Percentiles rank a stretch among this genome's conserved stretches.
Evolutionary conservation across 2,888 invertebrate genomes (phyloP).

Genomic region (Xylocampa areola): DNA sequence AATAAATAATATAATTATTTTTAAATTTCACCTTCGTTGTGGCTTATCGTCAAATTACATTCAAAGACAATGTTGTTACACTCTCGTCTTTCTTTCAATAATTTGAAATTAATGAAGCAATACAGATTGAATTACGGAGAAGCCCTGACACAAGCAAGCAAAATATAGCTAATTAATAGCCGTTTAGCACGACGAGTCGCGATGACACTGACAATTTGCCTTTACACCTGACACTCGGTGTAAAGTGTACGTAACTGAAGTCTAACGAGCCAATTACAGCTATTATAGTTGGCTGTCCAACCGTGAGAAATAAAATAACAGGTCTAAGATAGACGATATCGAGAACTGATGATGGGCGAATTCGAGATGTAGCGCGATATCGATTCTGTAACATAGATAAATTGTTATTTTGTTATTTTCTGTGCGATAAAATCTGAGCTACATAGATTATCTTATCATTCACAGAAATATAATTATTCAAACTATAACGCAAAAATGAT

Average conservation of each 20-base stretch:
- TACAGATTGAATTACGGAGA: constrained; percentile 19
- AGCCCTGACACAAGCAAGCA: constrained; percentile 16
- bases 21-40: constrained; percentile 1
- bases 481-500: not conserved
- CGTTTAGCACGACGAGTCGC: constrained; percentile 28
- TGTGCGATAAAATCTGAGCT: constrained; percentile 36
- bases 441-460: constrained; percentile 39
- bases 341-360: constrained; percentile 31
- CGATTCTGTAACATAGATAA: constrained; percentile 25
- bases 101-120: constrained; percentile 29
- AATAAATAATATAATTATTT: constrained; percentile 11
- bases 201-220: constrained; percentile 40
- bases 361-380: constrained; percentile 36
- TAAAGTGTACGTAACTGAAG: constrained; percentile 52
- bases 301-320: constrained; percentile 61
- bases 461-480: constrained; percentile 18
- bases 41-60: not conserved
- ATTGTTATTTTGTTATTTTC: constrained; percentile 19
- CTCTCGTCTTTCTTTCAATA: constrained; percentile 8
- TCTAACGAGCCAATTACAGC: constrained; percentile 58
- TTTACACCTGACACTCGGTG: constrained; percentile 52
- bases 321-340: constrained; percentile 7
- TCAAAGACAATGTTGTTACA: not conserved
- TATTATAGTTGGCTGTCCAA: constrained; percentile 50
- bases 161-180: constrained; percentile 46